Percentiles rank a stretch among this genome's conserved stretches.
phyloP scores from a whole-genome alignment of 2,797 vertebrate species.

The Scleropages formosus region DNA sequence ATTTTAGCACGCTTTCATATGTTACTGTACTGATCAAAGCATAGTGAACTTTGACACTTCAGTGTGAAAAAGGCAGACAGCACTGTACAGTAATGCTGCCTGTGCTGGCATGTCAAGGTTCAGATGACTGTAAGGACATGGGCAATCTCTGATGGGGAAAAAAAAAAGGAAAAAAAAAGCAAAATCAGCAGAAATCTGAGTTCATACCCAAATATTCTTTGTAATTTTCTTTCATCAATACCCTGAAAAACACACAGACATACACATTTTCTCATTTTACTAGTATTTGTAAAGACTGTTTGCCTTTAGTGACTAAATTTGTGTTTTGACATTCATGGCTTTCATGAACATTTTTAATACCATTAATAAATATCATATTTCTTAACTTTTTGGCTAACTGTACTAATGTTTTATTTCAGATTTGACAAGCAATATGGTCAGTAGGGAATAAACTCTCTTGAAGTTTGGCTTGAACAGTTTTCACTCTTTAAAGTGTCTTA shows the following conservation, averaged over 20 bases:
- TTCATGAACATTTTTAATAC: slow-evolving; percentile 56
- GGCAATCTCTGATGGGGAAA: too few relatives aligned
- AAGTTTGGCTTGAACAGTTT: too few relatives aligned
- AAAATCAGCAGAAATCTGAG: slow-evolving; percentile 36
- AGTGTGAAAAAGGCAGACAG: not conserved
- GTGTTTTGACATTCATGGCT: slow-evolving; percentile 43
- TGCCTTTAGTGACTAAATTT: slow-evolving; percentile 37
- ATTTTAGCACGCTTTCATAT: slow-evolving; percentile 30
- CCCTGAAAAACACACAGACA: slow-evolving; percentile 11
- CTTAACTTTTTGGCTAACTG: too few relatives aligned
- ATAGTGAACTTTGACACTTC: slow-evolving; percentile 8
- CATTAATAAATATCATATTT: too few relatives aligned
- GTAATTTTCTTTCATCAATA: slow-evolving; percentile 31
- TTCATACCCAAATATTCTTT: slow-evolving; percentile 30
- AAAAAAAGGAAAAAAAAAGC: too few relatives aligned
- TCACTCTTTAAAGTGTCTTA: too few relatives aligned
- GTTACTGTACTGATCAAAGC: slow-evolving; percentile 27
- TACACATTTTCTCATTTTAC: slow-evolving; percentile 32
- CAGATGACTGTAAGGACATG: too few relatives aligned
- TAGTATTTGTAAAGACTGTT: slow-evolving; percentile 38
- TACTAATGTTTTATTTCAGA: too few relatives aligned
- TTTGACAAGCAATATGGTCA: too few relatives aligned
- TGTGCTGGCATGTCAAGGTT: slow-evolving; percentile 25
- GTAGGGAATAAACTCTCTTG: too few relatives aligned
- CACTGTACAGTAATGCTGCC: not conserved